Base-by-base conservation (phyloP, 2,113 vertebrate species). In the Orthonyx spaldingii region DNA sequence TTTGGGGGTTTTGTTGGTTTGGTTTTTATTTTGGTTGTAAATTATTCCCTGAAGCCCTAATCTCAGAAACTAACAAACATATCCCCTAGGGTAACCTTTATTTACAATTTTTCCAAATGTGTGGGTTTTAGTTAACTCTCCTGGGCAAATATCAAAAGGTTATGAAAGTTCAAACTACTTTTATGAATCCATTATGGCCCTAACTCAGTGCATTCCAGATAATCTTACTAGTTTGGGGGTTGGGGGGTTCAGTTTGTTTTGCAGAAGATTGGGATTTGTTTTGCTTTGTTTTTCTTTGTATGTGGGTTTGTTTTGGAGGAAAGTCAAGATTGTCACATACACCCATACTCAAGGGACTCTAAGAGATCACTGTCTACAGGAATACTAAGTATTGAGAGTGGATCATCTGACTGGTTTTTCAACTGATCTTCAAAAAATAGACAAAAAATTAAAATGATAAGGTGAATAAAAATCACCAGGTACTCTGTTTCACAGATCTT, bases 41-140 rank as follows among this genome's bases (percentile, higher is more conserved):
- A 87, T 65, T 91, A 82, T 91, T 94, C 53, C 37, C 76, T 61
- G 49, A 87, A 87, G 13, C 11, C 21, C 21, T 78, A 33, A 35
- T 14, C 37, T 89, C 77, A 46, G n/a, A 53, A 87, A 56, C 23
- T 56, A 81, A 75, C 12, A 81, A 78, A 70, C 63, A 52, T 22
- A 63, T 33, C 13, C 37, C 75, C 74, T 55, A 49, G 61, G 69
- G 69, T 89, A 92, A 87, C 71, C 20, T 89, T 92, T 89, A 89
- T 93, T 93, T 55, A 66, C 9, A 74, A 3, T 65, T 89, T 94
- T 92, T 84, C 37, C 37, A 79, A 89, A 56, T 12, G 3, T 37
- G 9, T 56, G 7, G 17, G 11, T 91, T 89, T 57, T 46, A 82
- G 57, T 87, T 87, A 52, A 72, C 44, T 87, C 47, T 96, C 55